Evolutionary conservation across 2,888 invertebrate genomes (phyloP).

Genomic region (Lepidocyrtinus sp.): DNA sequence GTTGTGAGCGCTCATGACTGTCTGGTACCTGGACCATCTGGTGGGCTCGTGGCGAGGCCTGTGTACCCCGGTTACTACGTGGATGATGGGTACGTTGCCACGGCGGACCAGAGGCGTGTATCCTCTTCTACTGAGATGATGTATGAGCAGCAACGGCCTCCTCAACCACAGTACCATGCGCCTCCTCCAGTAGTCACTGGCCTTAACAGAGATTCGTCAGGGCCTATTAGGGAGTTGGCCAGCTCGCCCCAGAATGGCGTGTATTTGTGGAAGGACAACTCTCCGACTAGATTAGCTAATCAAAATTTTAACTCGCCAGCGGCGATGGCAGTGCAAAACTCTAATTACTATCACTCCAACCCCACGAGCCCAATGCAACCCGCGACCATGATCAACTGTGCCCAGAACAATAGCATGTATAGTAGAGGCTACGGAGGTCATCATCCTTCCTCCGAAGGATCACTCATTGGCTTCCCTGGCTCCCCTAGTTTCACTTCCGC

Average conservation of each 20-base stretch:
- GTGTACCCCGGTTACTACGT: constrained; percentile 72
- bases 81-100: constrained; percentile 58
- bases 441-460: constrained; percentile 57
- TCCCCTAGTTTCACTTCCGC: constrained; percentile 60
- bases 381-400: constrained; percentile 68
- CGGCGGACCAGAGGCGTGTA: constrained; percentile 78
- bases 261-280: constrained; percentile 86
- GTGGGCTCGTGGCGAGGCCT: no score
- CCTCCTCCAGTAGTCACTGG: constrained; percentile 41
- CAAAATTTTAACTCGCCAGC: constrained; percentile 68
- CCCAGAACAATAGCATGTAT: constrained; percentile 71
- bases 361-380: constrained; percentile 82
- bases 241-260: constrained; percentile 88
- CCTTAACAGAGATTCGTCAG: constrained; percentile 74
- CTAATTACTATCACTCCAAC: constrained; percentile 79
- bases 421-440: constrained; percentile 69
- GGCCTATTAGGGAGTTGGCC: constrained; percentile 89
- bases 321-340: constrained; percentile 32
- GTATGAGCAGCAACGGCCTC: constrained; percentile 70
- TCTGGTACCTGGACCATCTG: constrained; percentile 58
- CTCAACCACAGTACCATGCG: constrained; percentile 32
- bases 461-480: constrained; percentile 63
- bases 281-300: constrained; percentile 77
- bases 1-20: constrained; percentile 50
- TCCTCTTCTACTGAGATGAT: constrained; percentile 87